Percentiles rank a stretch among this genome's conserved stretches.
Conservation (phyloP, 35 echinoderm and acorn worm genomes). For the Nesometra sesokonis region DNA sequence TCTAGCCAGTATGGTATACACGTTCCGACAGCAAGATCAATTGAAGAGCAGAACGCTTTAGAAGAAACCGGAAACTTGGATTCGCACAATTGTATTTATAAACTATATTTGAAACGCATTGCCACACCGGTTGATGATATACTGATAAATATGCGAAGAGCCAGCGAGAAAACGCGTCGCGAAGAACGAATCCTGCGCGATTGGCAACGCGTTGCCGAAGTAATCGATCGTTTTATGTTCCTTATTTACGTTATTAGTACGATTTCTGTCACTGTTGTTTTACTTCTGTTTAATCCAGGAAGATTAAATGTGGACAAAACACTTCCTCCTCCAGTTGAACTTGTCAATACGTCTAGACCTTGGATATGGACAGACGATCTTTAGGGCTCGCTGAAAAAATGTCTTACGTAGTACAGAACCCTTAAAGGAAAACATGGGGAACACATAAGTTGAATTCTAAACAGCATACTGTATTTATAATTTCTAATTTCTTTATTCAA, state of each 20-base stretch:
- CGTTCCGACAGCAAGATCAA: not conserved
- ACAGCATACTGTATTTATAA: too few relatives aligned
- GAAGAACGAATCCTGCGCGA: constrained; percentile 45
- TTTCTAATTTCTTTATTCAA: too few relatives aligned
- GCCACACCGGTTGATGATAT: constrained; percentile 60
- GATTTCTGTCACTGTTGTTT: constrained; percentile 54
- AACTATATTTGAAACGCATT: constrained; percentile 42
- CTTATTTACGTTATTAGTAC: constrained; percentile 80
- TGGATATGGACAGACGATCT: not conserved
- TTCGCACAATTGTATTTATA: not conserved
- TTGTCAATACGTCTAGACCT: not conserved
- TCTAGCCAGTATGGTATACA: not conserved
- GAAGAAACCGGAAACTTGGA: not conserved
- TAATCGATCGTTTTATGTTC: constrained; percentile 83
- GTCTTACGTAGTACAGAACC: too few relatives aligned
- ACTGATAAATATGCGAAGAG: constrained; percentile 41
- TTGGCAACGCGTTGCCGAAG: constrained; percentile 83
- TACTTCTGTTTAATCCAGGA: constrained; percentile 45
- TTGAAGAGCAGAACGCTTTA: not conserved
- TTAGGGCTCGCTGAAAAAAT: not conserved
- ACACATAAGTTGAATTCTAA: too few relatives aligned
- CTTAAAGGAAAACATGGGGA: too few relatives aligned
- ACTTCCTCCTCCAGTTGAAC: not conserved
- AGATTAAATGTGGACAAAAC: not conserved
- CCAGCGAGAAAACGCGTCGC: constrained; percentile 22